Base-by-base conservation (phyloP, 2,113 vertebrate species). In the Anoplopoma fimbria region DNA sequence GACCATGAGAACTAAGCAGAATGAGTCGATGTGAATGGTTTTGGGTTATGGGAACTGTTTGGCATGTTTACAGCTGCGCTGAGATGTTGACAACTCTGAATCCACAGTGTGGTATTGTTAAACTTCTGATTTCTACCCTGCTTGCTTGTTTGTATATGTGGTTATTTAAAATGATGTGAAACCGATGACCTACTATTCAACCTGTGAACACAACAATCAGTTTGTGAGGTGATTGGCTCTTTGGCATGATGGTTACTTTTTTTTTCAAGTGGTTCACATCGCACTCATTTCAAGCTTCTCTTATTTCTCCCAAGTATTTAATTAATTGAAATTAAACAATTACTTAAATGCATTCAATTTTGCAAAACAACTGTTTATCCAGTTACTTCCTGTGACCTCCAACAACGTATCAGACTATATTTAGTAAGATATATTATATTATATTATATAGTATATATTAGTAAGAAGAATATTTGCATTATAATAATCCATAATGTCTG, bases 161-260 rank as follows among this genome's bases (percentile, higher is more conserved):
- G 90, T 90, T 80, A 3, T 33, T 45, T 34, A 64, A 34, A 60
- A 31, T 64, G 15, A 57, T 82, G 86, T 83, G 87, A 93, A 90
- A 90, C 45, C 10, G 42, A n/a, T 57, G 81, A 86, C 86, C 86
- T 83, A 1, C 31, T 51, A 2, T 51, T 87, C 77, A 79, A 90
- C 89, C 64, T 81, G 76, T 14, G 3, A 58, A 33, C 68, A 49
- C 58, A 69, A 14, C 4, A 8, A 0, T 15, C 17, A 8, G 3
- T n/a, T 3, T 51, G 34, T 36, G 8, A 3, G 8, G 49, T 19
- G 25, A 77, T 69, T 40, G 36, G n/a, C n/a, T 74, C 14, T 7
- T 12, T 17, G 33, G n/a, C 19, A 42, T n/a, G n/a, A 36, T 6
- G 12, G 25, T n/a, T n/a, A n/a, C 38, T 36, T 42, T 51, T 34